phyloP scores from a whole-genome alignment of 2,888 invertebrate species.

The Lasiommata megera region DNA sequence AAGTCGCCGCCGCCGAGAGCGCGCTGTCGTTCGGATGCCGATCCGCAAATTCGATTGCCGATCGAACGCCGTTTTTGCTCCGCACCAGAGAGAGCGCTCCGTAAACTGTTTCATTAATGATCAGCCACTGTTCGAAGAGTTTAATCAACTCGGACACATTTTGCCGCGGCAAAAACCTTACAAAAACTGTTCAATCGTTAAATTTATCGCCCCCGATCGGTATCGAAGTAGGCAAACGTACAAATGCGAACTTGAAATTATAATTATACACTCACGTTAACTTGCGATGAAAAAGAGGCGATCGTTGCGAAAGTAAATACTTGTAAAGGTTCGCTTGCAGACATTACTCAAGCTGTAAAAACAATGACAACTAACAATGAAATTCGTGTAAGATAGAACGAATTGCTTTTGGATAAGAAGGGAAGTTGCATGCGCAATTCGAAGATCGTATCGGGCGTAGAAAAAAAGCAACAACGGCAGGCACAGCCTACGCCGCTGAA shows the following conservation, averaged over 20 bases:
- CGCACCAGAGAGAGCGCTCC: constrained; percentile 22
- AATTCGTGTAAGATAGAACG: constrained; percentile 26
- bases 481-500: too few relatives aligned
- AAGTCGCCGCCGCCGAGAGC: constrained; percentile 52
- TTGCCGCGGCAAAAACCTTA: constrained; percentile 8
- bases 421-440: constrained; percentile 25
- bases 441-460: constrained; percentile 22
- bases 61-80: constrained; percentile 40
- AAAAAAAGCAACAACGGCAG: constrained; percentile 1
- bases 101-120: constrained; percentile 35
- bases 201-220: constrained; percentile 24
- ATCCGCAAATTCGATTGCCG: constrained; percentile 46
- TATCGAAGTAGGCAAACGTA: constrained; percentile 10
- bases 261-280: not conserved
- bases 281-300: constrained; percentile 4
- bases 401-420: constrained; percentile 21
- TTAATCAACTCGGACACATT: constrained; percentile 29
- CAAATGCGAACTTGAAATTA: constrained; percentile 10
- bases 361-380: constrained; percentile 22
- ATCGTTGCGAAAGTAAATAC: constrained; percentile 16
- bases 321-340: constrained; percentile 12
- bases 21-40: constrained; percentile 42
- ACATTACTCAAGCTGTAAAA: constrained; percentile 20
- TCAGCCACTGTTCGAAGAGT: constrained; percentile 22
- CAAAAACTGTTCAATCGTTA: constrained; percentile 16